Conservation (phyloP, 2,888 invertebrate genomes). For the Drosophila demipolita region DNA sequence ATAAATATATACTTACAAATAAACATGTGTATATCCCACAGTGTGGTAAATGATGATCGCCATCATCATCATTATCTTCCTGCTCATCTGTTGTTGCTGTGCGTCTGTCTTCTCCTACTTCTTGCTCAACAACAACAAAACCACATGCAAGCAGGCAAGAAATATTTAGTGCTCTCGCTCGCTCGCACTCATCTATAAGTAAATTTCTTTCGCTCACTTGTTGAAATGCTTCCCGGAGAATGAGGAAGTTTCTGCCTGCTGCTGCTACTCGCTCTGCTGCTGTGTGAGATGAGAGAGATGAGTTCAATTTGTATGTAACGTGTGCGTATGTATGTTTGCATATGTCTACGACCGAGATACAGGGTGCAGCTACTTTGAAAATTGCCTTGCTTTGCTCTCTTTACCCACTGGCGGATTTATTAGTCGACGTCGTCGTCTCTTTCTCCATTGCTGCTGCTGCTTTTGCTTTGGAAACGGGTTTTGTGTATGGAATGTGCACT, state of each 20-base stretch:
- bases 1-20: slow-evolving; percentile 12
- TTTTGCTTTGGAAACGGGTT: slow-evolving; percentile 68
- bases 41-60: slow-evolving; percentile 44
- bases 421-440: slow-evolving; percentile 65
- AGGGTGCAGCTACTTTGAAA: slow-evolving; percentile 66
- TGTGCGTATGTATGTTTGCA: slow-evolving; percentile 14
- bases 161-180: slow-evolving; percentile 58
- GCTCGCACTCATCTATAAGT: slow-evolving; percentile 36
- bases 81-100: slow-evolving; percentile 40
- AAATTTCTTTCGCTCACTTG: slow-evolving; percentile 72
- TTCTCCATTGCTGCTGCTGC: slow-evolving; percentile 54
- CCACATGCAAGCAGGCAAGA: slow-evolving; percentile 20
- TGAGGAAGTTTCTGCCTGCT: slow-evolving; percentile 73
- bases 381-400: slow-evolving; percentile 75
- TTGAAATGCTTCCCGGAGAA: slow-evolving; percentile 78
- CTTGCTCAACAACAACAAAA: slow-evolving; percentile 48
- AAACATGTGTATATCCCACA: slow-evolving; percentile 46
- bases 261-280: not conserved
- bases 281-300: slow-evolving; percentile 51
- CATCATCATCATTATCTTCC: slow-evolving; percentile 44
- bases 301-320: slow-evolving; percentile 65
- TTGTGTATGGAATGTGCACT: slow-evolving; percentile 80
- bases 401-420: slow-evolving; percentile 83
- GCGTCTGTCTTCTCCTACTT: slow-evolving; percentile 51
- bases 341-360: slow-evolving; percentile 48